Evolutionary conservation across 2,113 vertebrate genomes (phyloP).

Genomic region (Vulpes vulpes): DNA sequence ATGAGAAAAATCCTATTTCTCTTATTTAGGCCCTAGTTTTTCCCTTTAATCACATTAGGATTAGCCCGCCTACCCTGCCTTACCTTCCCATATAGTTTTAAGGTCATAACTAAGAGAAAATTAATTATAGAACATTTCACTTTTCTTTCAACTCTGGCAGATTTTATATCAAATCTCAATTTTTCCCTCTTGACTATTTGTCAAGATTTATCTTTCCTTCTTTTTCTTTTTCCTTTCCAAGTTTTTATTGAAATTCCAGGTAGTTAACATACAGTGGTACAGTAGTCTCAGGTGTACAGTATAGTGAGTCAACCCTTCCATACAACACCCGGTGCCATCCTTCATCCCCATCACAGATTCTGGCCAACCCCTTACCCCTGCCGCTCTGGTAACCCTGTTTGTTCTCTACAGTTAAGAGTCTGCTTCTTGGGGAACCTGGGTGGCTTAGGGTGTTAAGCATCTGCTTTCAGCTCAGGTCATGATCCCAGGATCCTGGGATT

Average conservation of each 20-base stretch:
- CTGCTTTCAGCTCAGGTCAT: too few species aligned
- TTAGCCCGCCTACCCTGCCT: neutral
- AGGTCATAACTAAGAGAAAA: neutral
- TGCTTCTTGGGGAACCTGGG: too few species aligned
- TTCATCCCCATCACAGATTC: neutral
- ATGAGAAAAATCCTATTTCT: neutral
- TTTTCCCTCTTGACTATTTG: neutral
- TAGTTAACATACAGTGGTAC: neutral
- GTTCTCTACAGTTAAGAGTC: neutral
- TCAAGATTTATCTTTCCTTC: neutral
- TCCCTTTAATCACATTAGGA: neutral
- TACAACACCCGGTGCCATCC: neutral
- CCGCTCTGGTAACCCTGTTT: neutral
- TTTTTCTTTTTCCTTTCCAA: neutral
- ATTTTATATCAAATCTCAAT: neutral
- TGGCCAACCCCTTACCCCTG: too few species aligned
- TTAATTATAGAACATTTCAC: neutral
- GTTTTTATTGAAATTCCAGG: neutral
- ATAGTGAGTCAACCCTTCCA: neutral
- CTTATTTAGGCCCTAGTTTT: fast-evolving
- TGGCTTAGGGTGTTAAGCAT: too few species aligned
- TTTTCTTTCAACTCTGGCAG: neutral
- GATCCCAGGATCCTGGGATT: too few species aligned
- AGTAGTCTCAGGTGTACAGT: neutral
- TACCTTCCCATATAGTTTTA: neutral